Conservation (phyloP, 2,113 vertebrate species). For the Desmodus rotundus region DNA sequence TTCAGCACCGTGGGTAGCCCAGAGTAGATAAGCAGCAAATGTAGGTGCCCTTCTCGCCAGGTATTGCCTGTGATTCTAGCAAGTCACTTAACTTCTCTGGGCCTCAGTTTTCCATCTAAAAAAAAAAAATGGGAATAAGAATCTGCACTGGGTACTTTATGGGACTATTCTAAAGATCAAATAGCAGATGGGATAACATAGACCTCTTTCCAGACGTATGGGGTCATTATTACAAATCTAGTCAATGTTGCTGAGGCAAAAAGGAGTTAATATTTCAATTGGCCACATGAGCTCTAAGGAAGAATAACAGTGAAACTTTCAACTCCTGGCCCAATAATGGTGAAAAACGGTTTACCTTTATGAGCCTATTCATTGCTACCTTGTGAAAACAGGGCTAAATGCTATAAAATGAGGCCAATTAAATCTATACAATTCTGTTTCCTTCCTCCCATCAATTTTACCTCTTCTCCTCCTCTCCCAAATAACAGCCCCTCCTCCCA, state of each 20-base stretch:
- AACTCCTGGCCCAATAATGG: slow-evolving; percentile 47
- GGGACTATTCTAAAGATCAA: background rate
- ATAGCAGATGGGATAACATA: background rate
- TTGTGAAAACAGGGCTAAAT: slow-evolving; percentile 43
- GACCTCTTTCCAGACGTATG: background rate
- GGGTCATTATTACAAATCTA: background rate
- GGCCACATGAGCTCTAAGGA: slow-evolving; percentile 25
- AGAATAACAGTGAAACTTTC: slow-evolving; percentile 57
- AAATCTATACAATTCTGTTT: slow-evolving; percentile 47
- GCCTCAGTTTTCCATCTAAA: background rate
- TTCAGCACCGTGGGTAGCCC: background rate
- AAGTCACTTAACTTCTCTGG: background rate
- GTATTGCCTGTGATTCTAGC: background rate
- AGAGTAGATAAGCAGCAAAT: background rate
- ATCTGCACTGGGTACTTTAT: background rate
- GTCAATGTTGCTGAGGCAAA: background rate
- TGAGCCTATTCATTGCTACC: slow-evolving; percentile 46
- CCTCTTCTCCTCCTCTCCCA: background rate
- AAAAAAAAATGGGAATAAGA: background rate
- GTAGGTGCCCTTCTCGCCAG: background rate
- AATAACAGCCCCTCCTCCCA: background rate
- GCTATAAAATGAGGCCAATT: slow-evolving; percentile 55
- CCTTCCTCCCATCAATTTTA: slow-evolving; percentile 24
- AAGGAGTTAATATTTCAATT: slow-evolving; percentile 23
- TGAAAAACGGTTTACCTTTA: slow-evolving; percentile 56